These are phyloP conservation scores for Mesaphorura yosii DNA, from an alignment of 1,140 invertebrate genomes.

Conservation along the genomic window DNA sequence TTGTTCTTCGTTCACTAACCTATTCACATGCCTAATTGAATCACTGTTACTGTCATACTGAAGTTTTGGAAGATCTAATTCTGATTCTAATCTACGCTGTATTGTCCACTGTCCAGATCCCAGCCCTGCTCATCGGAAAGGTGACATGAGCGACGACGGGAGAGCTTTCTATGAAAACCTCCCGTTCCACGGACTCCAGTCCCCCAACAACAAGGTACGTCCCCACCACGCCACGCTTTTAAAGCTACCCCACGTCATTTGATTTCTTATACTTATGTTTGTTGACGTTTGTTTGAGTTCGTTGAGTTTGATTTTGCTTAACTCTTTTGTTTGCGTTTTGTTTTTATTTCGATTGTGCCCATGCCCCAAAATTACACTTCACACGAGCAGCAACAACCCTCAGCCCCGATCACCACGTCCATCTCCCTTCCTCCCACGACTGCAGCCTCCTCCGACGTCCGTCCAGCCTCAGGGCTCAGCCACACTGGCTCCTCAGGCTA, in stretches of 20 bases:
- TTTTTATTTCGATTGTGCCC: constrained; percentile 22
- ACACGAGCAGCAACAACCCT: too few relatives aligned
- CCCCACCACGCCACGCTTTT: too few relatives aligned
- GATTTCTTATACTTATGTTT: too few relatives aligned
- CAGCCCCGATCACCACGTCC: constrained; percentile 4
- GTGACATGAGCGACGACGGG: constrained; percentile 35
- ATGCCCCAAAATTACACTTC: background rate
- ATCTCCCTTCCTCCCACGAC: constrained; percentile 6
- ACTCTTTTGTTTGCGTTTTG: constrained; percentile 21
- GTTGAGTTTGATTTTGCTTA: constrained; percentile 19
- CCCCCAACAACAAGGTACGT: constrained; percentile 74
- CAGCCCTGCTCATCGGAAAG: constrained; percentile 32
- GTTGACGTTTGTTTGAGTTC: constrained; percentile 22
- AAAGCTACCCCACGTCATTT: too few relatives aligned
- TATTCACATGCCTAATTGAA: too few relatives aligned
- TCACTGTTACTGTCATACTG: too few relatives aligned
- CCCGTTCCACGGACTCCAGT: constrained; percentile 81
- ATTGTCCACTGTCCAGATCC: constrained; percentile 24
- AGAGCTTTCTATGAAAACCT: constrained; percentile 82
- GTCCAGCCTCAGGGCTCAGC: constrained; percentile 42
- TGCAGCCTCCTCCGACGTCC: constrained; percentile 29
- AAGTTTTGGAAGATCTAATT: background rate
- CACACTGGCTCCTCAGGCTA: constrained; percentile 46
- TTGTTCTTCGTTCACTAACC: too few relatives aligned
- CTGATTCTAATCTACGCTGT: background rate